Evolutionary conservation across 1,140 invertebrate species (phyloP).

Genomic region (Calliphora vicina): DNA sequence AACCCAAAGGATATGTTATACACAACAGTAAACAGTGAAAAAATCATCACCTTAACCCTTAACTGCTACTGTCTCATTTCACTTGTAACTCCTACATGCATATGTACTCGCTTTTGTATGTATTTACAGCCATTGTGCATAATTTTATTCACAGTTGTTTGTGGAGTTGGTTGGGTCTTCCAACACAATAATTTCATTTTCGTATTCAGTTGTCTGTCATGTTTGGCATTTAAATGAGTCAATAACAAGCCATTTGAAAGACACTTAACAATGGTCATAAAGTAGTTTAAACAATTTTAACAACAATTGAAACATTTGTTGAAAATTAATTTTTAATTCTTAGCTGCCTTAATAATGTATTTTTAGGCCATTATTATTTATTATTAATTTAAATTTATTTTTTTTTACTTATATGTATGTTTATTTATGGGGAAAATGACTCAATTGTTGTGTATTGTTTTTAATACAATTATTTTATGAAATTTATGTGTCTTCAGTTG

Average conservation of each 20-base stretch:
- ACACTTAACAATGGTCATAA: slow-evolving; percentile 58
- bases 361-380: neutral
- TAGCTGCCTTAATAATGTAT: neutral
- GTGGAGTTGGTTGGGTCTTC: neutral
- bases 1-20: no score
- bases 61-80: no score
- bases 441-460: neutral
- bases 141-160: neutral
- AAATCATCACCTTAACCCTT: no score
- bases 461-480: neutral
- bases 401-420: neutral
- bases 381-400: neutral
- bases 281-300: slow-evolving; percentile 38
- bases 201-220: slow-evolving; percentile 41
- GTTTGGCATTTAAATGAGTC: slow-evolving; percentile 56
- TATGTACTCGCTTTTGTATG: no score
- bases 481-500: neutral
- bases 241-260: slow-evolving; percentile 53
- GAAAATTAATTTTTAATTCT: slow-evolving; percentile 2
- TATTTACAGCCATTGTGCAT: no score
- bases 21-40: no score
- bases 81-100: no score
- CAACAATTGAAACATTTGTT: neutral
- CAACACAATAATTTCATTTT: neutral
- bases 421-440: neutral